phyloP scores from a whole-genome alignment of 2,888 invertebrate species.

The Leucozona laternaria region DNA sequence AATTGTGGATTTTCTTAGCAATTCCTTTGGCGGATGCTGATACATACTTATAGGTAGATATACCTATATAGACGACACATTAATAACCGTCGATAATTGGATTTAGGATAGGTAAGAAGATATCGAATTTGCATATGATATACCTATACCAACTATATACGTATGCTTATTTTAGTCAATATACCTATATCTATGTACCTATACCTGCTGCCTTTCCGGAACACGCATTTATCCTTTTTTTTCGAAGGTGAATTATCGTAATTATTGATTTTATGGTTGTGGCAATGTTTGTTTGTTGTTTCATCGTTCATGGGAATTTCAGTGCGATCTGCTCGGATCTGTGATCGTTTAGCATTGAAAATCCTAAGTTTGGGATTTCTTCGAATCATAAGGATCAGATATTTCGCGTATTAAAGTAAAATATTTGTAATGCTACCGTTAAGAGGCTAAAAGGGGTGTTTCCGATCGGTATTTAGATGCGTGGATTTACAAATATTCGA shows the following conservation, averaged over 20 bases:
- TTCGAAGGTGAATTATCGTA: slow-evolving; percentile 15
- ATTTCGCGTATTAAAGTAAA: slow-evolving; percentile 61
- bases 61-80: slow-evolving; percentile 3
- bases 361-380: slow-evolving; percentile 31
- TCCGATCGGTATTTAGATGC: slow-evolving; percentile 38
- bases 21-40: slow-evolving; percentile 33
- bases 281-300: slow-evolving; percentile 56
- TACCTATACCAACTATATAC: slow-evolving; percentile 6
- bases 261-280: slow-evolving; percentile 40
- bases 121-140: background rate
- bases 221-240: background rate
- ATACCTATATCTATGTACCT: background rate
- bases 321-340: slow-evolving; percentile 40
- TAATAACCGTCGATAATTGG: slow-evolving; percentile 71
- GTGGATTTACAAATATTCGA: slow-evolving; percentile 27
- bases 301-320: slow-evolving; percentile 52
- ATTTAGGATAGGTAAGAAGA: slow-evolving; percentile 53
- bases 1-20: slow-evolving; percentile 22
- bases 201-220: background rate
- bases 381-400: slow-evolving; percentile 19
- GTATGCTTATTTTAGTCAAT: background rate
- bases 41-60: background rate
- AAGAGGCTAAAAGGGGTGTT: slow-evolving; percentile 13
- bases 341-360: slow-evolving; percentile 52
- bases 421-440: slow-evolving; percentile 63